These are phyloP conservation scores for Colletes latitarsis DNA, from an alignment of 1,140 invertebrate genomes.

Conservation along the genomic window DNA sequence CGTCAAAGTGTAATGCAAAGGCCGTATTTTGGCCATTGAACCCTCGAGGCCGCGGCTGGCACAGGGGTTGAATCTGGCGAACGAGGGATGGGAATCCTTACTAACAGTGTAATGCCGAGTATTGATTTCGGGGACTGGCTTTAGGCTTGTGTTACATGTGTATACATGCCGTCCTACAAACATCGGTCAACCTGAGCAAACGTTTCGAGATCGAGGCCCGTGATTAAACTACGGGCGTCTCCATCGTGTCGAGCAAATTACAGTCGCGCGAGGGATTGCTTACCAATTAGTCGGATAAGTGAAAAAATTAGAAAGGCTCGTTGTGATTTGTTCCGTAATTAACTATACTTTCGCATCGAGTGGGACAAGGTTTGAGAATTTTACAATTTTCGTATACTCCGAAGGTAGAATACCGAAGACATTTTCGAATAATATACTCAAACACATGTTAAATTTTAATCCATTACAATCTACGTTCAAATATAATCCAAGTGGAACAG, in stretches of 20 bases:
- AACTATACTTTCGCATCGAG: neutral
- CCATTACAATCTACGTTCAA: too few relatives aligned
- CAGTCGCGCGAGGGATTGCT: neutral
- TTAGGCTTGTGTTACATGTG: conserved; percentile 66
- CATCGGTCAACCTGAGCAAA: conserved; percentile 48
- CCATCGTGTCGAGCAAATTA: conserved; percentile 9
- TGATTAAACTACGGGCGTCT: conserved; percentile 27
- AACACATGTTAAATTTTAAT: too few relatives aligned
- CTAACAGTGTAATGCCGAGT: conserved; percentile 70
- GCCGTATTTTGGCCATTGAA: conserved; percentile 49
- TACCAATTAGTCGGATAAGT: neutral
- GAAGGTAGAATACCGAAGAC: too few relatives aligned
- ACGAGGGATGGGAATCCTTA: conserved; percentile 68
- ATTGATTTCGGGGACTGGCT: conserved; percentile 67
- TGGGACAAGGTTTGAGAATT: too few relatives aligned
- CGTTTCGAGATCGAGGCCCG: conserved; percentile 10
- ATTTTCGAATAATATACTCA: too few relatives aligned
- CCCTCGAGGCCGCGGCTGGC: neutral
- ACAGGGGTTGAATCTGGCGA: conserved; percentile 53
- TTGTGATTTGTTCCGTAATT: neutral
- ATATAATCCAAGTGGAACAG: too few relatives aligned
- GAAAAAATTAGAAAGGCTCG: neutral
- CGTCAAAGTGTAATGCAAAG: conserved; percentile 4
- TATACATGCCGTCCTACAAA: conserved; percentile 60
- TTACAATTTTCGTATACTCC: too few relatives aligned